Conservation (phyloP, 2,113 vertebrate genomes). For the Chrysochloris asiatica region DNA sequence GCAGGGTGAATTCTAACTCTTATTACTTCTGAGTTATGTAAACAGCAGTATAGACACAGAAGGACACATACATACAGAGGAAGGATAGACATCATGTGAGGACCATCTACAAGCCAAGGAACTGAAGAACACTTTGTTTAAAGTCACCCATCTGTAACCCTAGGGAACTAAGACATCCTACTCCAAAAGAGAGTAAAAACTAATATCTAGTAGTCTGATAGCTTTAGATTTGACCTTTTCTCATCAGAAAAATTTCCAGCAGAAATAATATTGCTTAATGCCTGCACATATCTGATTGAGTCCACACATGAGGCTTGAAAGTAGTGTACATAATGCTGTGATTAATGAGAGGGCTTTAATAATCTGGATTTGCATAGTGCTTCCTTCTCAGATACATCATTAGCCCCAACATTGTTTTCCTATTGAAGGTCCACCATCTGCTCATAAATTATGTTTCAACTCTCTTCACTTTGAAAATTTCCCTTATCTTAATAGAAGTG, state of each 20-base stretch:
- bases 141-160: background rate
- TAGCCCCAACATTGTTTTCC: background rate
- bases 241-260: background rate
- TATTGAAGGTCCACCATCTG: background rate
- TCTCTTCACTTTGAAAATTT: background rate
- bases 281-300: accelerated
- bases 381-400: background rate
- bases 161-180: background rate
- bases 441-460: background rate
- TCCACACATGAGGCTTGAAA: accelerated
- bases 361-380: accelerated
- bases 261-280: background rate
- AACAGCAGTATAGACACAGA: background rate
- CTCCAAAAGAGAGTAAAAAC: background rate
- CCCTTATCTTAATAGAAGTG: background rate
- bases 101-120: background rate
- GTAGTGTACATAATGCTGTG: accelerated
- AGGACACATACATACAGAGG: background rate
- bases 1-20: background rate
- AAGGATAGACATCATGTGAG: background rate
- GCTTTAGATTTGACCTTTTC: background rate
- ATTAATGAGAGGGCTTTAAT: background rate
- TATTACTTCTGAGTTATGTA: background rate
- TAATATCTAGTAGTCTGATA: background rate
- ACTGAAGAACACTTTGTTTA: too few relatives aligned